Evolutionary conservation across 2,797 vertebrate species (phyloP).

Genomic region (Myotis vivesi): DNA sequence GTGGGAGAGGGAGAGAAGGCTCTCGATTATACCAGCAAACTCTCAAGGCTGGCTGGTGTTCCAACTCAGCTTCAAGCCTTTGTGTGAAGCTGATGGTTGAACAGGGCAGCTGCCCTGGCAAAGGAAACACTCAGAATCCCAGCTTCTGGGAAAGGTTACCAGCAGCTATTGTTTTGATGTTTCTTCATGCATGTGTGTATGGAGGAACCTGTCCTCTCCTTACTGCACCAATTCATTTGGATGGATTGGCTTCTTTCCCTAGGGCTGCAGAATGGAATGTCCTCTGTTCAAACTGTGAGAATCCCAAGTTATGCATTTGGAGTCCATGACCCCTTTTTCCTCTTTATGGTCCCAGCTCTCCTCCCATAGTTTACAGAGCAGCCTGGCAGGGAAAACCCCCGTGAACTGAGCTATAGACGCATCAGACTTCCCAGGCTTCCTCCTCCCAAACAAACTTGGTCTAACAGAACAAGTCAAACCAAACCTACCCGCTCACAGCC

Average conservation of each 20-base stretch:
- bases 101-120: constrained; percentile 65
- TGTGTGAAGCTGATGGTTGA: constrained; percentile 80
- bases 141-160: constrained; percentile 71
- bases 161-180: constrained; percentile 69
- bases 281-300: constrained; percentile 57
- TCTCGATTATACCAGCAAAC: constrained; percentile 68
- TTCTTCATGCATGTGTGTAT: constrained; percentile 69
- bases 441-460: neutral
- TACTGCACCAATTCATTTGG: constrained; percentile 53
- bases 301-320: constrained; percentile 56
- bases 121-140: constrained; percentile 74
- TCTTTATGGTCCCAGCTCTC: constrained; percentile 41
- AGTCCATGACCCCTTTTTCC: constrained; percentile 65
- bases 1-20: constrained; percentile 19
- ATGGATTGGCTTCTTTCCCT: constrained; percentile 53
- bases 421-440: neutral
- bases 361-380: constrained; percentile 32
- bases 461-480: constrained; percentile 42
- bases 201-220: constrained; percentile 42
- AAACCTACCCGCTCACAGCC: neutral
- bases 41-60: constrained; percentile 73
- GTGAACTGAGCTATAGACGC: neutral
- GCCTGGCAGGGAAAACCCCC: neutral
- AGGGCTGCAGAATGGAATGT: constrained; percentile 32
- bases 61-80: constrained; percentile 65